Evolutionary conservation across 2,888 invertebrate species (phyloP), one percentile per base, ranked within the genome.

Genomic region (Pterostichus madidus): DNA sequence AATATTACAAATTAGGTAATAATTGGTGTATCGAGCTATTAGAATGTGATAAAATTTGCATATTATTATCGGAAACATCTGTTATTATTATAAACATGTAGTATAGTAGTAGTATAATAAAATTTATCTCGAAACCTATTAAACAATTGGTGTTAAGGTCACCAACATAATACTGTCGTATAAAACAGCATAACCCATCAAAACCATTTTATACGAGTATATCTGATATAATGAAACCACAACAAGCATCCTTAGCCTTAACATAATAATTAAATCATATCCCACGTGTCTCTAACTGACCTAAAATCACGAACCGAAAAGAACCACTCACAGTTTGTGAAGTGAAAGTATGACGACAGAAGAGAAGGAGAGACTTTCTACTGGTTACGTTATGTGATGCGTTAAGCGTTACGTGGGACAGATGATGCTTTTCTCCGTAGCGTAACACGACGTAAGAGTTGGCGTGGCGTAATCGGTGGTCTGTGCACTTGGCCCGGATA

Each of bases 281-380:
- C 35, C 68, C 39, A 68, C 44, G 39, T 68, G 32, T 31, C 24
- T 3, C 56, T 10, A 56, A 24, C 32, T 71, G 68, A 71, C 68
- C 68, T 17, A 71, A 39, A 71, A 44, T 5, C 44, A 71, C 15
- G n/a, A 7, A 71, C 68, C 68, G 68, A 71, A 39, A 44, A 39
- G 39, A 71, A 64, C 13, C 13, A n/a, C 49, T 56, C 17, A 17
- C 8, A 56, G 17, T 56, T 13, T 52, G 52, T 68, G 39, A 68
- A 71, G 68, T 71, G 68, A 71, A 71, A 71, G 68, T 71, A 71
- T 71, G 68, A 71, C 68, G 68, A 71, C 68, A 71, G 46, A 71
- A 17, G 46, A 71, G 44, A 39, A 44, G 15, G 8, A 17, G 68
- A 8, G 44, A 71, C 44, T 71, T 71, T 71, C 68, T 71, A 71